Base-by-base conservation (phyloP, 64 coral and sea anemone genomes). In the Platygyra sinensis region DNA sequence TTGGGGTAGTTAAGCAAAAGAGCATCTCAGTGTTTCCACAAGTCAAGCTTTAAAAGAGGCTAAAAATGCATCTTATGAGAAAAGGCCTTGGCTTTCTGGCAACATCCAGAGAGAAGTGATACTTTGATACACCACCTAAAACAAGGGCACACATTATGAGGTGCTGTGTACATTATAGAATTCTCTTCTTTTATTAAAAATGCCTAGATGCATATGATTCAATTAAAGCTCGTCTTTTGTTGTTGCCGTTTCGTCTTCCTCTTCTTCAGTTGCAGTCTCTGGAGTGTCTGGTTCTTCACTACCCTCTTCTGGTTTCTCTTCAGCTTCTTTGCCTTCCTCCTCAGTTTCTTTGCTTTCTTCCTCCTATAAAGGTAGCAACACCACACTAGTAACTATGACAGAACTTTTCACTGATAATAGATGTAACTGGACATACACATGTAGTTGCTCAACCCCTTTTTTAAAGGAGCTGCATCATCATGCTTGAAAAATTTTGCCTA, bases 141-240 rank as follows among this genome's bases (percentile, higher is more conserved):
- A n/a, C 62, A 8, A 50, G 63, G 33, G 65, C 80, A 83, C 13
- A 69, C 36, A 50, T 36, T 51, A 65, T 25, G 4, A 27, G 17
- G 32, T 52, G 24, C 42, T 16, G 36, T 71, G 63, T 85, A 28
- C 81, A 30, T 69, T 51, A 69, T 85, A 49, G 67, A 85, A 63
- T 71, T 72, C 27, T 83, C 50, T 85, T 64, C 39, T 71, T 67
- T 69, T 13, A 85, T 85, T 83, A 92, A 92, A 92, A 92, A 87
- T 78, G 73, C 90, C 76, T 79, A 87, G 64, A 4, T 87, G 61
- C 28, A 79, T 76, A 0, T 72, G 14, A 73, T 72, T 83, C 28
- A 86, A 77, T 92, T 87, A 92, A 72, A 92, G 90, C 72, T 92
- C 62, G 63, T 98, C 96, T 17, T 91, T 87, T 63, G 77, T 10